Evolutionary conservation across 2,113 vertebrate species (phyloP).

Genomic region (Natator depressus): DNA sequence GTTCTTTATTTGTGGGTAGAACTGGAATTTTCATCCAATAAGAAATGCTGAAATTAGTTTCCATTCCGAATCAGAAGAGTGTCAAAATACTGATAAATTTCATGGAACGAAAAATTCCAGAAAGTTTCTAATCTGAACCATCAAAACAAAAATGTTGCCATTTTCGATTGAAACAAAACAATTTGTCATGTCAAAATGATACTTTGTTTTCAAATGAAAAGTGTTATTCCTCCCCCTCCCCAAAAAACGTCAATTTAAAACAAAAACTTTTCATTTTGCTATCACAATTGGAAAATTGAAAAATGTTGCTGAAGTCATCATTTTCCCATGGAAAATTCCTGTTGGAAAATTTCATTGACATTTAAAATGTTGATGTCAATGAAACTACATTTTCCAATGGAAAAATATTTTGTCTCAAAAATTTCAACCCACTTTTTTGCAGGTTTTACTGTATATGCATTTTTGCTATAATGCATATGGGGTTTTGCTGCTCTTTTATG

Average conservation of each 20-base stretch:
- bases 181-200: not conserved
- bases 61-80: not conserved
- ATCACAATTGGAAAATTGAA: not conserved
- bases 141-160: not conserved
- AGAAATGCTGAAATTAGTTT: not conserved
- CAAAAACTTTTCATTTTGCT: not conserved
- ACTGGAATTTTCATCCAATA: not conserved
- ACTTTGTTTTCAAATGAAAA: not conserved
- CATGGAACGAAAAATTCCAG: not conserved
- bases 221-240: not conserved
- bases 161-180: not conserved
- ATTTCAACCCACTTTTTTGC: not conserved
- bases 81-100: not conserved
- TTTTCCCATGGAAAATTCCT: not conserved
- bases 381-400: not conserved
- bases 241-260: not conserved
- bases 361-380: not conserved
- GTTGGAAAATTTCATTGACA: not conserved
- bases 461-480: not conserved
- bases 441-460: not conserved
- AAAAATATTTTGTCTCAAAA: not conserved
- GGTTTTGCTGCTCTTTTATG: not conserved
- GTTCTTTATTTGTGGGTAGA: accelerated
- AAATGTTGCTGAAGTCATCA: not conserved
- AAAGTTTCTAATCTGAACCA: not conserved